Conservation (phyloP, 2,888 invertebrate species). For the Azorinus chamasolen region DNA sequence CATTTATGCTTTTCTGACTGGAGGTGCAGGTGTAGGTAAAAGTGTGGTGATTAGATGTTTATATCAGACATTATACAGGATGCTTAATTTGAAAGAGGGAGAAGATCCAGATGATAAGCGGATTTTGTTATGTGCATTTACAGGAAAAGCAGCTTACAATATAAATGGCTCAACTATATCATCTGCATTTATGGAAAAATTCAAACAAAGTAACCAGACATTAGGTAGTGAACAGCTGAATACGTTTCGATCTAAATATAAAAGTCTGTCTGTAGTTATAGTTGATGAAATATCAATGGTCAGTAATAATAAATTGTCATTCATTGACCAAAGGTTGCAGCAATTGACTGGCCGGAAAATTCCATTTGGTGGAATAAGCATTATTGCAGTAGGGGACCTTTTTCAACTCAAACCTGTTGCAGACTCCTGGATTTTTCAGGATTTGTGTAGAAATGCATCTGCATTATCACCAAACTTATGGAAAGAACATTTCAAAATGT, state of each 20-base stretch:
- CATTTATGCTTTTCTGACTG: too few relatives aligned
- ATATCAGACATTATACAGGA: too few relatives aligned
- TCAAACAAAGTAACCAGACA: slow-evolving; percentile 19
- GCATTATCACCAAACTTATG: slow-evolving; percentile 46
- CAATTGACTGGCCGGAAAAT: slow-evolving; percentile 17
- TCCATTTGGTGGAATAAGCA: slow-evolving; percentile 36
- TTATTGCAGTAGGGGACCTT: slow-evolving; percentile 52
- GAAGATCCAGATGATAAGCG: slow-evolving; percentile 13
- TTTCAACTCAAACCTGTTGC: slow-evolving; percentile 57
- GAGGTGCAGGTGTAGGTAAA: too few relatives aligned
- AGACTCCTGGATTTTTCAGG: too few relatives aligned
- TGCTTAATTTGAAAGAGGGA: slow-evolving; percentile 14
- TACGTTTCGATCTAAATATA: slow-evolving; percentile 20
- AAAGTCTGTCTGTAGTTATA: too few relatives aligned
- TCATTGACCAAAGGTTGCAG: slow-evolving; percentile 33
- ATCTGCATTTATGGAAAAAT: slow-evolving; percentile 16
- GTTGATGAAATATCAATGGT: slow-evolving; percentile 60
- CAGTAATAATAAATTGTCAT: slow-evolving; percentile 32
- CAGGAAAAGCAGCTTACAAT: slow-evolving; percentile 35
- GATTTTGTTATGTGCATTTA: slow-evolving; percentile 32
- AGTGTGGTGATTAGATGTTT: too few relatives aligned
- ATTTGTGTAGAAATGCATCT: slow-evolving; percentile 8
- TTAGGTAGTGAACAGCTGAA: slow-evolving; percentile 16
- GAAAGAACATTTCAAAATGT: slow-evolving; percentile 47
- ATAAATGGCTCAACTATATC: slow-evolving; percentile 25